Evolutionary conservation across 2,888 invertebrate genomes (phyloP).

Genomic region (Lepidocyrtinus sp.): DNA sequence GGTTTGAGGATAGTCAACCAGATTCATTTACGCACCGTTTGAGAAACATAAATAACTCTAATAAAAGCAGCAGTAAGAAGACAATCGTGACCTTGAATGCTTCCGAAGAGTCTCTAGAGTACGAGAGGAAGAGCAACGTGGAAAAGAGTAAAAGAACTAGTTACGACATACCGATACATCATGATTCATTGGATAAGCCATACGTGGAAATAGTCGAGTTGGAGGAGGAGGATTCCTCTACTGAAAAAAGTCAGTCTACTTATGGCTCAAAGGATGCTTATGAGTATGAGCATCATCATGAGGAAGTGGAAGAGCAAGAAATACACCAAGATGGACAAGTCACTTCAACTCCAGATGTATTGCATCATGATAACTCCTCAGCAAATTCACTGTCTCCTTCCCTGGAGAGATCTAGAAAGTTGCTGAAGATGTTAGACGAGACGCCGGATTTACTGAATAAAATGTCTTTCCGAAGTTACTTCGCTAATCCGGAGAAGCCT

Average conservation of each 20-base stretch:
- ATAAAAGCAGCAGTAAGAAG: conserved; percentile 15
- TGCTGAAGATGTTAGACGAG: conserved; percentile 64
- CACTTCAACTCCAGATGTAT: conserved; percentile 52
- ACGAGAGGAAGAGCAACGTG: background rate
- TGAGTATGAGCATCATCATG: background rate
- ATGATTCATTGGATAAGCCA: conserved; percentile 23
- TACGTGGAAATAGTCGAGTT: conserved; percentile 19
- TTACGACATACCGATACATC: background rate
- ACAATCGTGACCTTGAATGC: conserved; percentile 30
- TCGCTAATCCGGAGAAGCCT: conserved; percentile 27
- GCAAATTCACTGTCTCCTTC: conserved; percentile 40
- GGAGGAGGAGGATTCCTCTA: background rate
- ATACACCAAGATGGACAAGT: conserved; percentile 11
- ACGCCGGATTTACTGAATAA: conserved; percentile 66
- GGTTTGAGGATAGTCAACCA: background rate
- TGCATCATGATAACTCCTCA: conserved; percentile 47
- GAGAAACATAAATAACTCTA: conserved; percentile 19
- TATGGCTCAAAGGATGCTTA: background rate
- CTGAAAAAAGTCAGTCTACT: too few relatives aligned
- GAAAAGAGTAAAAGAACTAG: too few relatives aligned
- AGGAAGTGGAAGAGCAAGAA: conserved; percentile 22
- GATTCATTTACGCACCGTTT: conserved; percentile 39
- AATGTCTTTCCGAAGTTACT: conserved; percentile 66
- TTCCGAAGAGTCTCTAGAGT: conserved; percentile 28
- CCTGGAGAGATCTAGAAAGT: conserved; percentile 59